Evolutionary conservation across 2,113 vertebrate genomes (phyloP).

Genomic region (Parus major): DNA sequence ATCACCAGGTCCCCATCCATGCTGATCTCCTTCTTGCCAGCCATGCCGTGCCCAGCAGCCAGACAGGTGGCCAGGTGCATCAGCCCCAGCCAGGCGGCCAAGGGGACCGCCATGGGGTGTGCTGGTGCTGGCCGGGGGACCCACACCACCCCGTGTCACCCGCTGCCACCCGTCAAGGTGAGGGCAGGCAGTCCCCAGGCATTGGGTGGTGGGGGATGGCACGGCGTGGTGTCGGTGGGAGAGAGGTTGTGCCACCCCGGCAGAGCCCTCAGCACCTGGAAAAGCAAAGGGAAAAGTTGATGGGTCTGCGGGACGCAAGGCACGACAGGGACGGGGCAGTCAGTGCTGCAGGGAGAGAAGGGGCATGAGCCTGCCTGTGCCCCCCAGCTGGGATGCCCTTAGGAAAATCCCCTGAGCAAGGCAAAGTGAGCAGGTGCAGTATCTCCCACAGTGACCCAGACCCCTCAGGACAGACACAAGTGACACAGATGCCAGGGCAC

Average conservation of each 20-base stretch:
- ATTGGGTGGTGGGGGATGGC: neutral
- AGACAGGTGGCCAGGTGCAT: slow-evolving; percentile 23
- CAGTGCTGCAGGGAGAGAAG: rapidly evolving
- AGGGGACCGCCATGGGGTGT: slow-evolving; percentile 32
- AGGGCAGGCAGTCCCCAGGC: neutral
- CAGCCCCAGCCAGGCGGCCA: slow-evolving; percentile 56
- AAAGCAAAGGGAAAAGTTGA: neutral
- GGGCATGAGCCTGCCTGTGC: neutral
- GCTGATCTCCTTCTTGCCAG: slow-evolving; percentile 88
- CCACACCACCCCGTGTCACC: neutral
- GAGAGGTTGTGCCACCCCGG: neutral
- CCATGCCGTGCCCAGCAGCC: slow-evolving; percentile 20
- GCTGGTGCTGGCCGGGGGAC: neutral
- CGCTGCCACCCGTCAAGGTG: neutral
- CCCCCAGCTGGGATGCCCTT: rapidly evolving
- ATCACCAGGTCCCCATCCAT: slow-evolving; percentile 93
- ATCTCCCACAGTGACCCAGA: neutral
- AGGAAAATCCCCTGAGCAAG: neutral
- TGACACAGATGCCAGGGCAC: neutral
- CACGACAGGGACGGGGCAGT: neutral
- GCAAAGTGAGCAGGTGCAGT: neutral
- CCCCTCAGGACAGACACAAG: neutral
- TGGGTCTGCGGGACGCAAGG: neutral
- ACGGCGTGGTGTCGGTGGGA: neutral
- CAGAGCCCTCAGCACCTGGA: neutral